Evolutionary conservation across 2,797 vertebrate species (phyloP).

Genomic region (Danio kyathit): DNA sequence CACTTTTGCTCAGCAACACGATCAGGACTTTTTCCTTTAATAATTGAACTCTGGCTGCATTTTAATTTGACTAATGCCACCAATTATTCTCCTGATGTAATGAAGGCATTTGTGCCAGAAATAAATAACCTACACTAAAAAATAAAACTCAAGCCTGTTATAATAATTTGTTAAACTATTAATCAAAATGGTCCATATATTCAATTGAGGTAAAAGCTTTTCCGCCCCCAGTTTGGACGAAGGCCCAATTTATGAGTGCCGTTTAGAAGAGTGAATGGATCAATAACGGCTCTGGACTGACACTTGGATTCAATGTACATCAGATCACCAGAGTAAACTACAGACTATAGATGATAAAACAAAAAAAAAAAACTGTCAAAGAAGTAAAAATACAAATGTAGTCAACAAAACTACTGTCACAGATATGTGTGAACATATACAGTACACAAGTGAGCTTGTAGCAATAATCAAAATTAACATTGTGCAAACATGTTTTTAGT

Average conservation of each 20-base stretch:
- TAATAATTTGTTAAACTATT: constrained; percentile 65
- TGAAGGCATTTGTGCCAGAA: constrained; percentile 54
- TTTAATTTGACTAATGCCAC: constrained; percentile 64
- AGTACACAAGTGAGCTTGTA: too few species aligned
- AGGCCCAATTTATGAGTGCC: constrained; percentile 47
- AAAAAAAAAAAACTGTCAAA: background rate
- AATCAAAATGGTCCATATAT: constrained; percentile 55
- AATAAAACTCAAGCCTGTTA: constrained; percentile 44
- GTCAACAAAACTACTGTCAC: background rate
- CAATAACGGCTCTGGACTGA: constrained; percentile 30
- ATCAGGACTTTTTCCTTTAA: constrained; percentile 1
- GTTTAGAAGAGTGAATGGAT: constrained; percentile 38
- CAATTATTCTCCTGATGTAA: constrained; percentile 58
- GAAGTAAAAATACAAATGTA: background rate
- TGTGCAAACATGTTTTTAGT: too few species aligned
- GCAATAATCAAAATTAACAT: too few species aligned
- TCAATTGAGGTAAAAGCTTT: constrained; percentile 65
- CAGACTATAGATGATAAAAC: background rate
- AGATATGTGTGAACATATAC: background rate
- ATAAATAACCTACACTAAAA: constrained; percentile 48
- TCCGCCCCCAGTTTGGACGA: constrained; percentile 41
- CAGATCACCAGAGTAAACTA: background rate
- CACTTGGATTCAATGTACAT: background rate
- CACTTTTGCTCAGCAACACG: background rate
- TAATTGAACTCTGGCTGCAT: constrained; percentile 31